Base-by-base conservation (phyloP, 2,113 vertebrate genomes). In the Rhineura floridana region DNA sequence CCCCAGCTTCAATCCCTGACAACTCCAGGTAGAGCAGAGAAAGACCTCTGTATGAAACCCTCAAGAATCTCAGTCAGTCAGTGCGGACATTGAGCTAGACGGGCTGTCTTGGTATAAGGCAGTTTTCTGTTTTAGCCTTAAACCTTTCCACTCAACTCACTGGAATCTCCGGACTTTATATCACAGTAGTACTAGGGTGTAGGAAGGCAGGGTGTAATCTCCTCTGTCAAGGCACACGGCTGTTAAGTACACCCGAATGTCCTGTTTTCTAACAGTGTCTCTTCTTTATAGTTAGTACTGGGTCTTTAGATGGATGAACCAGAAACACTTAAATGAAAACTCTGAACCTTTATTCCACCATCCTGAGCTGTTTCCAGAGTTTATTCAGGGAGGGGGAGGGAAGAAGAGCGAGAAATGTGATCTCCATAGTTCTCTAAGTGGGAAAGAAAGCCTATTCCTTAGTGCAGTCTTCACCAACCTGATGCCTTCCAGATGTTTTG, bases 391-490 rank as follows among this genome's bases (percentile, higher is more conserved):
- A 17, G 77, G 33, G 21, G 5, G 19, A 10, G n/a, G 9, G 21
- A 59, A 82, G 52, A 76, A 48, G 21, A 62, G 17, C 23, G n/a
- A 46, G 10, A 25, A 25, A 46, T 6, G 65, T 63, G 50, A 87
- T 83, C 85, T 69, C 69, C 91, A 33, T 76, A 42, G 69, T 70
- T 48, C 12, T 76, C 69, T 36, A 82, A 50, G 23, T 63, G 70
- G 70, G 33, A 87, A 75, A 62, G 33, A 39, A 36, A 72, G 19
- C 3, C 21, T 55, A 36, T 55, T 21, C 7, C 78, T 62, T 8
- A 81, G 39, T 44, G 55, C 17, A 59, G 55, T 19, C 55, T 19
- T 59, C 55, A 59, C 55, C 55, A 59, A 5, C 55, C 55, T 59
- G 55, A 19, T 59, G 55, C 55, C 55, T 59, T 59, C 55, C 55